Conservation (phyloP, 2,113 vertebrate species). For the Spheniscus mendiculus region DNA sequence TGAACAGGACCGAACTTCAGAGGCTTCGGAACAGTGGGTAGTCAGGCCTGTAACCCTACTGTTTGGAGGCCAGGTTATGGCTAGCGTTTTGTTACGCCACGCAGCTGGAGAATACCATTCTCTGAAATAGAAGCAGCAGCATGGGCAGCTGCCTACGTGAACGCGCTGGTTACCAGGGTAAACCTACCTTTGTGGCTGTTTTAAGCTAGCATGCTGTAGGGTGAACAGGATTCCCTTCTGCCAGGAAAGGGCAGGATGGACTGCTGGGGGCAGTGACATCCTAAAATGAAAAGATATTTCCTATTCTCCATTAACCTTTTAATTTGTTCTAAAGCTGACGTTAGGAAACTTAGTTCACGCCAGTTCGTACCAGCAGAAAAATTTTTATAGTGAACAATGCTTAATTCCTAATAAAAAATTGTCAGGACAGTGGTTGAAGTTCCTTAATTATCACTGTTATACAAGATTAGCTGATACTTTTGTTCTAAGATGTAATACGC, state of each 20-base stretch:
- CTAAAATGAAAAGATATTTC: neutral
- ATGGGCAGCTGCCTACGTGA: neutral
- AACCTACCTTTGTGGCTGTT: neutral
- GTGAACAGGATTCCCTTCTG: constrained; percentile 2
- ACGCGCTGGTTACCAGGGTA: accelerated
- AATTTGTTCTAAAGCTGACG: neutral
- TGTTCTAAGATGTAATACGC: neutral
- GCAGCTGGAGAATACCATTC: neutral
- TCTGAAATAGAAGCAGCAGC: neutral
- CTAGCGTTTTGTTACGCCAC: accelerated
- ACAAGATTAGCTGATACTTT: neutral
- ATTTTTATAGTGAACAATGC: neutral
- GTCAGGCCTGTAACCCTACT: neutral
- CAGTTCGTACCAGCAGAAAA: neutral
- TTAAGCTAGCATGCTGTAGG: neutral
- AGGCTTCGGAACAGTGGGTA: accelerated
- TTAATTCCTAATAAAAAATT: neutral
- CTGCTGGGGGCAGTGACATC: constrained; percentile 22
- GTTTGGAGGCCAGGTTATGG: accelerated
- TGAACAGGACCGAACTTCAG: neutral
- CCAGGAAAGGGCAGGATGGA: constrained; percentile 37
- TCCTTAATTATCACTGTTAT: neutral
- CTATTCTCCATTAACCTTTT: neutral
- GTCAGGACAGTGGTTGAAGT: neutral
- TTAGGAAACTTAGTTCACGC: neutral